A percentile compares a stretch with the other conserved stretches of the same genome.
Evolutionary conservation across 2,113 vertebrate species (phyloP).

Genomic region (Clupea harengus): DNA sequence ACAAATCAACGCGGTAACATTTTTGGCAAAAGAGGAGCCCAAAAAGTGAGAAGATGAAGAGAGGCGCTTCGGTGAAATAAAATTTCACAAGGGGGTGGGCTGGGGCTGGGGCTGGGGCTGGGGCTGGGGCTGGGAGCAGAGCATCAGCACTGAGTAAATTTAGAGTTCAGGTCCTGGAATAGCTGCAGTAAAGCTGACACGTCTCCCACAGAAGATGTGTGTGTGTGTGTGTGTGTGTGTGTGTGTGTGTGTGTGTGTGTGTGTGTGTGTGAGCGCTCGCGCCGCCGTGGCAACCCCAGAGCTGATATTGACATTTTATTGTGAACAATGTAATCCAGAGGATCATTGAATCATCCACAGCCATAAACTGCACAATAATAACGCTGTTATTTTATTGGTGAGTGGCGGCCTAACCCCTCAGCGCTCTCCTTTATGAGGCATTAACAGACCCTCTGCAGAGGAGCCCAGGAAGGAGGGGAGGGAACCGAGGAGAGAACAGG

Average conservation of each 20-base stretch:
- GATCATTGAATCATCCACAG: constrained; percentile 51
- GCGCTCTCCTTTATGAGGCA: constrained; percentile 41
- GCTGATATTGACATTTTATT: constrained; percentile 52
- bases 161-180: constrained; percentile 29
- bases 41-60: background rate
- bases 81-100: background rate
- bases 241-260: too few species aligned
- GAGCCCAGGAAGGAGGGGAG: background rate
- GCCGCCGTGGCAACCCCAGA: constrained; percentile 44
- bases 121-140: background rate
- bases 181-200: constrained; percentile 16
- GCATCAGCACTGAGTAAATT: constrained; percentile 34
- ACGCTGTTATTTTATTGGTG: constrained; percentile 53
- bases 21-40: background rate
- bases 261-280: too few species aligned
- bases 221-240: too few species aligned
- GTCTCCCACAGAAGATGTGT: constrained; percentile 36
- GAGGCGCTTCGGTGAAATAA: background rate
- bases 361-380: constrained; percentile 51
- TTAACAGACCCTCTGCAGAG: constrained; percentile 36
- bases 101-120: background rate
- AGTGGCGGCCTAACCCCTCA: constrained; percentile 41
- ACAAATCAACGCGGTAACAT: background rate
- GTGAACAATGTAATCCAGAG: constrained; percentile 42
- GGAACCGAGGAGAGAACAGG: background rate